Conservation (phyloP, 2,113 vertebrate species). For the Pimephales promelas region DNA sequence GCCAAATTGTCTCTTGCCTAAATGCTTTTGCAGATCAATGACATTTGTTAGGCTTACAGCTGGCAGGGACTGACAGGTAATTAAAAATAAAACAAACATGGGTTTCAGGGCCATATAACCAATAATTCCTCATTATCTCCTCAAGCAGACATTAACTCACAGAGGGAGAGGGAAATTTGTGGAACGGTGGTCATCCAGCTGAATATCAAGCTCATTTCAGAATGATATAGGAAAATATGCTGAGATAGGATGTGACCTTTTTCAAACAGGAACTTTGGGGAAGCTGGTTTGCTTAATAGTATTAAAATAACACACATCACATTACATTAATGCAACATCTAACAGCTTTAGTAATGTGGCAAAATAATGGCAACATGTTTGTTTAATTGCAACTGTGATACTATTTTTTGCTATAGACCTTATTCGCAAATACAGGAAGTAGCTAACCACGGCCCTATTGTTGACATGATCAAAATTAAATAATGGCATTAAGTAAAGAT, state of each 20-base stretch:
- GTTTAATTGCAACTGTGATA: background rate
- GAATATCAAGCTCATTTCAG: constrained; percentile 59
- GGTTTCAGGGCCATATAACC: constrained; percentile 57
- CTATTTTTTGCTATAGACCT: background rate
- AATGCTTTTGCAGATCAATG: constrained; percentile 52
- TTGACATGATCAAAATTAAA: too few relatives aligned
- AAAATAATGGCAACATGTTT: background rate
- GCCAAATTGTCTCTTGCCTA: constrained; percentile 48
- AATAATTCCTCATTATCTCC: constrained; percentile 71
- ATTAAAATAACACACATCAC: background rate
- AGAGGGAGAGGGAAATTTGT: constrained; percentile 52
- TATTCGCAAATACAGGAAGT: too few relatives aligned
- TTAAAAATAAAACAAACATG: constrained; percentile 59
- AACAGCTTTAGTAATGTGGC: background rate
- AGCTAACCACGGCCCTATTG: too few relatives aligned
- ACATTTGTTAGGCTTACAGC: constrained; percentile 57
- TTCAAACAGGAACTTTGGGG: background rate
- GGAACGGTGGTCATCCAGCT: constrained; percentile 45
- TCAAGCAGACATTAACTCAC: constrained; percentile 62
- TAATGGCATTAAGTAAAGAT: too few relatives aligned
- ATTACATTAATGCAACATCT: background rate
- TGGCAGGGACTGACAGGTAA: constrained; percentile 61
- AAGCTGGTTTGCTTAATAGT: background rate
- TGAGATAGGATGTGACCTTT: background rate
- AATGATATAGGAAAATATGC: background rate